Evolutionary conservation across 2,113 vertebrate species (phyloP).

Genomic region (Arothron firmamentum): DNA sequence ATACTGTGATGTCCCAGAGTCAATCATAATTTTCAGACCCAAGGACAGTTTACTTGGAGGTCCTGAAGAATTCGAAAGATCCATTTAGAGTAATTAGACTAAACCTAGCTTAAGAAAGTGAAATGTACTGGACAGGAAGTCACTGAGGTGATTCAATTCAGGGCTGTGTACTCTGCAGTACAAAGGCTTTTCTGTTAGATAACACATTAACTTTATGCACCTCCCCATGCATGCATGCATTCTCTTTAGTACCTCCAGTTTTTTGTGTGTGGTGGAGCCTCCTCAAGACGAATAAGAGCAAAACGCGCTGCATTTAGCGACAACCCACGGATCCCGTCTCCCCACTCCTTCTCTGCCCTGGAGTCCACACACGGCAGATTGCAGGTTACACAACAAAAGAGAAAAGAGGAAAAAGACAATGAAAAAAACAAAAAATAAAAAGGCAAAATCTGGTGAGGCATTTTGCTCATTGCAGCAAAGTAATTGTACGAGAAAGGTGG

Average conservation of each 20-base stretch:
- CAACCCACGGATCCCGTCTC: constrained; percentile 89
- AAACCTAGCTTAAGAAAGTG: too few relatives aligned
- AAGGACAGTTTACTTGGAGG: too few relatives aligned
- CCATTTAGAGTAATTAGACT: too few relatives aligned
- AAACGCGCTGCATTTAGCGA: constrained; percentile 94
- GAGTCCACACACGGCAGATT: background rate
- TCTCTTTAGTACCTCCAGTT: constrained; percentile 86
- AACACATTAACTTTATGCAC: constrained; percentile 50
- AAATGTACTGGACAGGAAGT: too few relatives aligned
- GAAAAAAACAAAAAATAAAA: background rate
- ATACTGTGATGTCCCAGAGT: too few relatives aligned
- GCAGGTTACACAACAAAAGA: background rate
- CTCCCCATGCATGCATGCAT: background rate
- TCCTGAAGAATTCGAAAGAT: too few relatives aligned
- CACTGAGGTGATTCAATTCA: background rate
- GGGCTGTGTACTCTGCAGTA: background rate
- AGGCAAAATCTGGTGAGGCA: too few relatives aligned
- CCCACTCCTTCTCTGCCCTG: constrained; percentile 98
- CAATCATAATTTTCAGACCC: too few relatives aligned
- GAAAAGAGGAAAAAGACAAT: background rate
- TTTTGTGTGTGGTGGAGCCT: constrained; percentile 91
- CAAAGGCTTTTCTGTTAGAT: constrained; percentile 39
- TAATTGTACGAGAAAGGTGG: background rate
- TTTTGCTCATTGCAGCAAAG: too few relatives aligned
- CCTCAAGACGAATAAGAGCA: constrained; percentile 89